Base-by-base conservation (phyloP, 2,888 invertebrate genomes). In the Leptothorax acervorum region DNA sequence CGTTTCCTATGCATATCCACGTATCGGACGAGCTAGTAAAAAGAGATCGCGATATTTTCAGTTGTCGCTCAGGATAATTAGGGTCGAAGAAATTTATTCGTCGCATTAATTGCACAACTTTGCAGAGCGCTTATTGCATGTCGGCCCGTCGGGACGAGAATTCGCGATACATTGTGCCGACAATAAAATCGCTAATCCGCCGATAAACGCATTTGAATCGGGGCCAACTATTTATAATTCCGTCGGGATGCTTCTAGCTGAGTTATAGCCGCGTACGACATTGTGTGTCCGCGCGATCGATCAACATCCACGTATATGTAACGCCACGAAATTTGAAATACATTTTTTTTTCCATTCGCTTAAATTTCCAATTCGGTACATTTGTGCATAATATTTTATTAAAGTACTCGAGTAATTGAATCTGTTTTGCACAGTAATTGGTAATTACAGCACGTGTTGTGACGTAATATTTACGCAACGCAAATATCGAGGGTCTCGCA, bases 181-280 rank as follows among this genome's bases (percentile, higher is more conserved):
- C 60, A 82, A 84, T 82, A 88, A 88, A 88, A 88, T 87, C 82
- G 76, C 87, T 87, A 85, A 89, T 82, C 73, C 78, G 68, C 74
- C 82, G 76, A 84, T 81, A 88, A 87, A 74, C 66, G 76, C 68
- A 68, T 76, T 66, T 65, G 66, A 85, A 88, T 86, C 85, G 86
- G 84, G 85, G 88, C 74, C 85, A 83, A 84, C 76, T 84, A 83
- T 82, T 86, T 83, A 85, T 85, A 85, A 45, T 79, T 79, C 48
- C 73, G 9, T 48, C n/a, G 73, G 35, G 73, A 62, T 48, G 71
- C 70, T 60, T 71, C 39, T 23, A 68, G 23, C 28, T 45, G 73
- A 79, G 35, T 71, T 79, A 71, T 71, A 48, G 82, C 31, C 51
- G 63, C 78, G 31, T 9, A 53, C 48, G 78, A 55, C 63, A 65